phyloP scores from a whole-genome alignment of 2,797 vertebrate species.

The Gadopsis marmoratus region DNA sequence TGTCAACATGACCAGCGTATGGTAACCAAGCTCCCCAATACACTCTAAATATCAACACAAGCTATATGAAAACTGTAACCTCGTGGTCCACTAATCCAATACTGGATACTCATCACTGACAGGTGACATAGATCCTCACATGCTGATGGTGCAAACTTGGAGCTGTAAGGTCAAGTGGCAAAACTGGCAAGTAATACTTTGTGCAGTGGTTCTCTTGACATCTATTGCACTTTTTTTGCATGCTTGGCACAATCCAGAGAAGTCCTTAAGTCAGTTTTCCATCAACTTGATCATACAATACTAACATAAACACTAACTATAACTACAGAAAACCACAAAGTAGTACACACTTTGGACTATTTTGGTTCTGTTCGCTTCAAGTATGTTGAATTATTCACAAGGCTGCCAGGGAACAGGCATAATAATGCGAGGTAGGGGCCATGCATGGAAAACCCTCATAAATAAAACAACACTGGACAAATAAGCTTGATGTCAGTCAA shows the following conservation, averaged over 20 bases:
- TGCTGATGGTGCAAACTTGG: conserved; percentile 35
- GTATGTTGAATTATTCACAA: conserved; percentile 71
- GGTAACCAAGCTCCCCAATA: conserved; percentile 38
- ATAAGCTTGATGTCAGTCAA: conserved; percentile 56
- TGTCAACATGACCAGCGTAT: conserved; percentile 30
- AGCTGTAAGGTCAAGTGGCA: conserved; percentile 34
- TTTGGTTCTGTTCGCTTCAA: conserved; percentile 38
- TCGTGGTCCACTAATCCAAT: conserved; percentile 45
- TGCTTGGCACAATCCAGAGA: neutral
- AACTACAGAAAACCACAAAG: conserved; percentile 32
- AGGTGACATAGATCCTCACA: conserved; percentile 16
- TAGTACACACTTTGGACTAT: conserved; percentile 40
- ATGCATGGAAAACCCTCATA: conserved; percentile 67
- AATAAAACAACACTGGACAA: conserved; percentile 73
- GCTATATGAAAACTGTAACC: conserved; percentile 45
- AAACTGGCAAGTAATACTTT: conserved; percentile 8
- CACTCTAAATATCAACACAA: conserved; percentile 55
- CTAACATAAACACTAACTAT: neutral
- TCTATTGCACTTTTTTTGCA: neutral
- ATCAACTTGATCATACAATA: neutral
- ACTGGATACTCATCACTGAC: conserved; percentile 38
- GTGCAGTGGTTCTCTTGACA: neutral
- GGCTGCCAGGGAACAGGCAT: conserved; percentile 44
- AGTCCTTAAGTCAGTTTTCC: neutral
- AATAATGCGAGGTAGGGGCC: conserved; percentile 48